Evolutionary conservation across 2,797 vertebrate species (phyloP), one percentile per base, ranked within the genome.

Genomic region (Leptatherina wallacei): DNA sequence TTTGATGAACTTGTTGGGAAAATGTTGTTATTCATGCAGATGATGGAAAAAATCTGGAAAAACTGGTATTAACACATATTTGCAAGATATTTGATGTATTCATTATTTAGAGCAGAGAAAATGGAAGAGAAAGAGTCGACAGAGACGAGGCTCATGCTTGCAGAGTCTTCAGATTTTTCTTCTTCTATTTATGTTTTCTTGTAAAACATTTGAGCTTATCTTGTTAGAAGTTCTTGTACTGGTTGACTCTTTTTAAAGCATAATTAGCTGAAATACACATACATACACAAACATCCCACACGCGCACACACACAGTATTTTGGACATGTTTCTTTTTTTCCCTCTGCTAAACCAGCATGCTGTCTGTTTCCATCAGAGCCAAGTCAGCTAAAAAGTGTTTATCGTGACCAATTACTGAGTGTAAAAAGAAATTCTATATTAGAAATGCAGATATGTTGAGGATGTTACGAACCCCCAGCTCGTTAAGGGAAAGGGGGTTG

Each of bases 351-450:
- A 16, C 55, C 13, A 35, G 8, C 18, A 60, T 1, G 0, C 32
- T 38, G 20, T 79, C 54, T 57, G 0, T 29, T 69, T 79, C 24
- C 12, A 42, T 63, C 40, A 35, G 4, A 61, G 35, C 38, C 18
- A 69, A 73, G 57, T 63, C 8, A 33, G 42, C 13, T 52, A 12
- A 30, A 7, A 29, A 27, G 7, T 13, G 12, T 22, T 60, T 61
- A 54, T 51, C 2, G 20, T 56, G 22, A 35, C 6, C 7, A 11
- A 14, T 57, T 12, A n/a, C 10, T 49, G 18, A 47, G n/a, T 58
- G 12, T 54, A 32, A 59, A 36, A 16, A 66, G 40, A 60, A 54
- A 65, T 33, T 7, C 0, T 38, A n/a, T 59, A 20, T 57, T 10
- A n/a, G 24, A 35, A 2, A 4, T 24, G 0, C 9, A 14, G 60